Conservation (phyloP, 1,140 invertebrate species). For the Adoxophyes honmai region DNA sequence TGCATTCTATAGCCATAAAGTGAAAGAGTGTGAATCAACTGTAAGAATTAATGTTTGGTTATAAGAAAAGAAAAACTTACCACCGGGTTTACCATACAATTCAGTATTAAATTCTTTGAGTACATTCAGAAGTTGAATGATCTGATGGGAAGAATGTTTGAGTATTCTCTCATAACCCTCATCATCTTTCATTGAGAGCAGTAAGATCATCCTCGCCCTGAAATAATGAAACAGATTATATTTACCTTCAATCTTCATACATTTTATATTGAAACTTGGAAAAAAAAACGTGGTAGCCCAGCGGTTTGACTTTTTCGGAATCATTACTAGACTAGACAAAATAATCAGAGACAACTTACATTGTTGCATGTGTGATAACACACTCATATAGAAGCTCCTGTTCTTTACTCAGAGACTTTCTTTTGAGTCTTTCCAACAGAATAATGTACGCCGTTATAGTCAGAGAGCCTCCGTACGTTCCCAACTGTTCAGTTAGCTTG, state of each 20-base stretch:
- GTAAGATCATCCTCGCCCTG: slow-evolving; percentile 45
- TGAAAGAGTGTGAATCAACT: too few relatives aligned
- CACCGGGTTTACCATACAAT: slow-evolving; percentile 20
- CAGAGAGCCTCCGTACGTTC: slow-evolving; percentile 79
- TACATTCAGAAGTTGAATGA: slow-evolving; percentile 77
- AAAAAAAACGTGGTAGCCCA: too few relatives aligned
- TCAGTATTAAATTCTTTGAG: slow-evolving; percentile 72
- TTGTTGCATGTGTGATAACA: slow-evolving; percentile 47
- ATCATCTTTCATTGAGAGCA: slow-evolving; percentile 48
- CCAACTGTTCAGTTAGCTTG: slow-evolving; percentile 73
- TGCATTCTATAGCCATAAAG: too few relatives aligned
- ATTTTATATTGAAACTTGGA: too few relatives aligned
- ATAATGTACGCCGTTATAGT: slow-evolving; percentile 78
- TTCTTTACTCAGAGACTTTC: slow-evolving; percentile 59
- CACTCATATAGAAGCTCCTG: slow-evolving; percentile 64
- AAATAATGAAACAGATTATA: slow-evolving; percentile 13
- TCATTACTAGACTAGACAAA: background rate
- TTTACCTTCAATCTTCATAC: too few relatives aligned
- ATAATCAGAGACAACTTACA: background rate
- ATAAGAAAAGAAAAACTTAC: slow-evolving; percentile 25
- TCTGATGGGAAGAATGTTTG: slow-evolving; percentile 78
- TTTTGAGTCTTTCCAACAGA: slow-evolving; percentile 80
- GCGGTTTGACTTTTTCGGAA: too few relatives aligned
- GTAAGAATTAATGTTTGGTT: too few relatives aligned
- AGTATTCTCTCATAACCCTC: slow-evolving; percentile 54